A percentile compares a stretch with the other conserved stretches of the same genome.
Evolutionary conservation across 2,113 vertebrate species (phyloP).

Genomic region (Rhea americana): DNA sequence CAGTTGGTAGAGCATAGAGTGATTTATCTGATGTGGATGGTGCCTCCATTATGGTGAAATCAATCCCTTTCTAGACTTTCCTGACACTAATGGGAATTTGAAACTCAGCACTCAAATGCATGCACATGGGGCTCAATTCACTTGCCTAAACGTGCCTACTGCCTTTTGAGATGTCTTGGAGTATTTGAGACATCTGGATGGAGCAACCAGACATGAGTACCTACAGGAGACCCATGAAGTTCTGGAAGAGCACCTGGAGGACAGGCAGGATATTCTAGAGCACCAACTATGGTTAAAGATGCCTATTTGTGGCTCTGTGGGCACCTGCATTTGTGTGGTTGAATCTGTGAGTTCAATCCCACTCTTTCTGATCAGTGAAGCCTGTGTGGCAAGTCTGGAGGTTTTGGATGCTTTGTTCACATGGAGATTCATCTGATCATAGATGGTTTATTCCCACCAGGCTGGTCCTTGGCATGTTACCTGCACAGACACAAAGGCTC

Average conservation of each 20-base stretch:
- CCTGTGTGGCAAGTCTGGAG: background rate
- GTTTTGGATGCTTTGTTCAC: background rate
- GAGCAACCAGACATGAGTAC: background rate
- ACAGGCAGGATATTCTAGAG: background rate
- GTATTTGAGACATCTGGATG: background rate
- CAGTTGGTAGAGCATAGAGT: background rate
- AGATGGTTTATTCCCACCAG: background rate
- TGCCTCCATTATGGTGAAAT: background rate
- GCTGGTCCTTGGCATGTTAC: background rate
- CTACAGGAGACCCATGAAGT: accelerated
- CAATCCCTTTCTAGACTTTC: background rate
- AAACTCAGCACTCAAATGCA: background rate
- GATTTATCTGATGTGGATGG: background rate
- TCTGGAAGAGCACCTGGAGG: background rate
- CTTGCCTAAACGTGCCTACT: accelerated
- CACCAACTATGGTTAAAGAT: accelerated
- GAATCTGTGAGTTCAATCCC: background rate
- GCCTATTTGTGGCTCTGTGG: background rate
- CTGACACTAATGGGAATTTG: background rate
- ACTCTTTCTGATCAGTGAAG: background rate
- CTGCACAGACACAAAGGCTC: background rate
- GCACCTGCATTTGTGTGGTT: background rate
- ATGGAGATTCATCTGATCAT: background rate
- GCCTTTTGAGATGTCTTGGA: background rate
- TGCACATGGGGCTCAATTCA: background rate